A percentile compares a stretch with the other conserved stretches of the same genome.
These are phyloP conservation scores for Macrobrachium rosenbergii DNA, from an alignment of 1,140 invertebrate genomes.

Conservation along the genomic window DNA sequence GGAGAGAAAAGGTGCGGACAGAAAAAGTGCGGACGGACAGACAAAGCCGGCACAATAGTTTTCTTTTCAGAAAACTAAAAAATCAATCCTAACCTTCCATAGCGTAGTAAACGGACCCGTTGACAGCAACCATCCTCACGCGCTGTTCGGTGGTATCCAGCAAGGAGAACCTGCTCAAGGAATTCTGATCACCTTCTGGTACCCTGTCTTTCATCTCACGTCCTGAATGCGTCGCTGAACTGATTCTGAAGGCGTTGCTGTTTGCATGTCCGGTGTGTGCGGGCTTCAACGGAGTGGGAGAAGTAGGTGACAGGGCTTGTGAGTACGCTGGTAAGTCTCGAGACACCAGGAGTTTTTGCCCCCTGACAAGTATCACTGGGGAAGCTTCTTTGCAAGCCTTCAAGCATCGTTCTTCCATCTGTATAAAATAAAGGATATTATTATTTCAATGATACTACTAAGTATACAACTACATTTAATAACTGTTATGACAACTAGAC, in stretches of 20 bases:
- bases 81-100: slow-evolving; percentile 26
- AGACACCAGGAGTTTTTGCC: slow-evolving; percentile 37
- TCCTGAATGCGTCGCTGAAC: too few species aligned
- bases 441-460: too few species aligned
- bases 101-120: slow-evolving; percentile 39
- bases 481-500: too few species aligned
- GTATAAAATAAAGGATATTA: neutral
- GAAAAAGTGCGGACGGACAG: too few species aligned
- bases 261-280: neutral
- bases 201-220: neutral
- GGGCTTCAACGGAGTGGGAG: neutral
- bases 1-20: too few species aligned
- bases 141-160: slow-evolving; percentile 36
- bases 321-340: slow-evolving; percentile 27
- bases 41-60: too few species aligned
- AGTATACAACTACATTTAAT: too few species aligned
- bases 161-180: neutral
- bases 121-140: slow-evolving; percentile 44
- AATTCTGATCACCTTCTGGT: neutral
- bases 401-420: slow-evolving; percentile 15
- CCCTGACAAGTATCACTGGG: slow-evolving; percentile 17
- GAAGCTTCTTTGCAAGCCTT: neutral
- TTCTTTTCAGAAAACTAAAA: too few species aligned
- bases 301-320: neutral
- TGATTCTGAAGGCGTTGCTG: too few species aligned